These are phyloP conservation scores for Myotis yumanensis DNA, from an alignment of 2,113 vertebrate species.

Conservation along the genomic window DNA sequence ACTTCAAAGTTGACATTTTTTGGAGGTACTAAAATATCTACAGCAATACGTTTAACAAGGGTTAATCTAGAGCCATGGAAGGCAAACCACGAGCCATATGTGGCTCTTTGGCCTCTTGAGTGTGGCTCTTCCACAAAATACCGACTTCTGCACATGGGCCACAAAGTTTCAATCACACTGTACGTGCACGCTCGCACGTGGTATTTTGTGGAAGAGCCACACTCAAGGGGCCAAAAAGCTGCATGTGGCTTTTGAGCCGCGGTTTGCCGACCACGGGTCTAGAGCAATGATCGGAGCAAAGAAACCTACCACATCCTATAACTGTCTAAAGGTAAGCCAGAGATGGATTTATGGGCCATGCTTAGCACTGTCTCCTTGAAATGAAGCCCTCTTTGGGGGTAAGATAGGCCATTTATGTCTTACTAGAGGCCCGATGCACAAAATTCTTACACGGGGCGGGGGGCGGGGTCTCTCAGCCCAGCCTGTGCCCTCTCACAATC, in stretches of 20 bases:
- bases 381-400: slow-evolving; percentile 23
- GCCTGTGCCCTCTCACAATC: too few relatives aligned
- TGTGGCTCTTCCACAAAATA: too few relatives aligned
- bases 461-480: too few relatives aligned
- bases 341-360: slow-evolving; percentile 69
- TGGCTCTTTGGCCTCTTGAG: too few relatives aligned
- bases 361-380: slow-evolving; percentile 69
- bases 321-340: slow-evolving; percentile 63
- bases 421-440: background rate
- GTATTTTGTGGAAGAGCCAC: too few relatives aligned
- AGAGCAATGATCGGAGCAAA: slow-evolving; percentile 69
- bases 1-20: slow-evolving; percentile 80
- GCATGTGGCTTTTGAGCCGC: too few relatives aligned
- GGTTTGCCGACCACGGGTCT: background rate
- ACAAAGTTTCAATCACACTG: too few relatives aligned
- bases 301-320: slow-evolving; percentile 64
- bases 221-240: too few relatives aligned
- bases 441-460: too few relatives aligned
- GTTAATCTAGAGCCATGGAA: slow-evolving; percentile 59
- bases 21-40: slow-evolving; percentile 77
- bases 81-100: too few relatives aligned
- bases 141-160: too few relatives aligned
- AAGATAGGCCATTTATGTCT: slow-evolving; percentile 64
- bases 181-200: too few relatives aligned
- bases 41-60: slow-evolving; percentile 76